Conservation (phyloP, 92 coral and sea anemone genomes). For the Phenganax subtilis region DNA sequence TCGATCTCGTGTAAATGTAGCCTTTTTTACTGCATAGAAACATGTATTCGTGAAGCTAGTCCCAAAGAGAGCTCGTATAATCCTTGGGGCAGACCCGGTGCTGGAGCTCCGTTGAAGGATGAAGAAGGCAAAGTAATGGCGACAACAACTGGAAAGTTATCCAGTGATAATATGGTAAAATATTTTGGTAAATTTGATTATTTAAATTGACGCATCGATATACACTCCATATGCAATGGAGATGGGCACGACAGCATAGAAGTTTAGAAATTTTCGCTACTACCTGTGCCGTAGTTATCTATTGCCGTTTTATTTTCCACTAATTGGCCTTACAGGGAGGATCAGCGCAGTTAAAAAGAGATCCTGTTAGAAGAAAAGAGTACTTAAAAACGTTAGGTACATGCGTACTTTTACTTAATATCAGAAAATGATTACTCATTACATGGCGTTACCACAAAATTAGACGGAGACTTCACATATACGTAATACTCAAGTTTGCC, state of each 20-base stretch:
- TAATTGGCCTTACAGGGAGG: conserved; percentile 33
- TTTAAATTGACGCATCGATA: neutral
- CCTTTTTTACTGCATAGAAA: too few relatives aligned
- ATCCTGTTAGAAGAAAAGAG: conserved; percentile 55
- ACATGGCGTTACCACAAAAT: too few relatives aligned
- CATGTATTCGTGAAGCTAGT: conserved; percentile 72
- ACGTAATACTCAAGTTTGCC: too few relatives aligned
- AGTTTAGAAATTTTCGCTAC: neutral
- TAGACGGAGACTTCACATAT: too few relatives aligned
- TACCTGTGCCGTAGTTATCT: neutral
- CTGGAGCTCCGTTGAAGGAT: conserved; percentile 75
- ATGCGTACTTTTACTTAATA: too few relatives aligned
- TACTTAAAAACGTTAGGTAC: conserved; percentile 65
- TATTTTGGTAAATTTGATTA: neutral
- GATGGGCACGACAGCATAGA: neutral
- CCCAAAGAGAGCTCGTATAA: conserved; percentile 56
- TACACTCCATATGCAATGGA: too few relatives aligned
- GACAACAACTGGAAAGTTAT: conserved; percentile 66
- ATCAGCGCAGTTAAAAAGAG: conserved; percentile 49
- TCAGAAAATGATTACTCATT: too few relatives aligned
- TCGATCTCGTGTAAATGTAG: too few relatives aligned
- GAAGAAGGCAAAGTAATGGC: conserved; percentile 63
- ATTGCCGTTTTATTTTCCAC: neutral
- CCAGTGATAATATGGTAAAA: conserved; percentile 61
- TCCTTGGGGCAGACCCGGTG: conserved; percentile 78